Percentiles rank a stretch among this genome's conserved stretches.
These are phyloP conservation scores for Porites lobata DNA, from an alignment of 92 coral and sea anemone genomes.

Conservation along the genomic window DNA sequence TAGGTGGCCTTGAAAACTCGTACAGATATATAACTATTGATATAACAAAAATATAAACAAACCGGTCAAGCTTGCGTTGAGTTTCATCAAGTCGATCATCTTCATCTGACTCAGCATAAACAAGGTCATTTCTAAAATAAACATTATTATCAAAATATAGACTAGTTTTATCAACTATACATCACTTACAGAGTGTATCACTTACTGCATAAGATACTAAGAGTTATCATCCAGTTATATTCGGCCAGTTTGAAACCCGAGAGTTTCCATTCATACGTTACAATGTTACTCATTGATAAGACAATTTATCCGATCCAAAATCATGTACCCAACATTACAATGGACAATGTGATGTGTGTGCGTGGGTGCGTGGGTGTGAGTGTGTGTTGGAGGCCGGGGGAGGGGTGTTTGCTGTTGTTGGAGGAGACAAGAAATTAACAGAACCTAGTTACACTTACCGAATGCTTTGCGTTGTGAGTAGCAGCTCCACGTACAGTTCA, in stretches of 20 bases:
- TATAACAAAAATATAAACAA: neutral
- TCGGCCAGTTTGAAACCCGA: too few species aligned
- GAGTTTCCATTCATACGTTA: too few species aligned
- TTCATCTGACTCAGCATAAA: neutral
- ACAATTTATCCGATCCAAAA: too few species aligned
- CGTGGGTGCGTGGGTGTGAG: too few species aligned
- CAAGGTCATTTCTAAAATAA: neutral
- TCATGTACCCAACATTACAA: too few species aligned
- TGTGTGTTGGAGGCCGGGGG: too few species aligned
- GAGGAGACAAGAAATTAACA: neutral
- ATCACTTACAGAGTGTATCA: neutral
- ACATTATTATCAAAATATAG: neutral
- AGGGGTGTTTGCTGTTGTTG: too few species aligned
- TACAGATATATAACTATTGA: too few species aligned
- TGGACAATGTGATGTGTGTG: too few species aligned
- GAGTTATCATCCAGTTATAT: too few species aligned
- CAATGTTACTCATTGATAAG: too few species aligned
- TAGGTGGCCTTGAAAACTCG: neutral
- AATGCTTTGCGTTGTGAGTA: neutral
- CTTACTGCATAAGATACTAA: too few species aligned
- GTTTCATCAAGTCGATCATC: neutral
- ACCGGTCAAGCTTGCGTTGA: constrained; percentile 10
- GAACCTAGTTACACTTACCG: neutral
- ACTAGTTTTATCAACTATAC: neutral
- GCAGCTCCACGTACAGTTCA: constrained; percentile 9